Evolutionary conservation across 2,113 vertebrate species (phyloP).

Genomic region (Poeciliopsis prolifica): DNA sequence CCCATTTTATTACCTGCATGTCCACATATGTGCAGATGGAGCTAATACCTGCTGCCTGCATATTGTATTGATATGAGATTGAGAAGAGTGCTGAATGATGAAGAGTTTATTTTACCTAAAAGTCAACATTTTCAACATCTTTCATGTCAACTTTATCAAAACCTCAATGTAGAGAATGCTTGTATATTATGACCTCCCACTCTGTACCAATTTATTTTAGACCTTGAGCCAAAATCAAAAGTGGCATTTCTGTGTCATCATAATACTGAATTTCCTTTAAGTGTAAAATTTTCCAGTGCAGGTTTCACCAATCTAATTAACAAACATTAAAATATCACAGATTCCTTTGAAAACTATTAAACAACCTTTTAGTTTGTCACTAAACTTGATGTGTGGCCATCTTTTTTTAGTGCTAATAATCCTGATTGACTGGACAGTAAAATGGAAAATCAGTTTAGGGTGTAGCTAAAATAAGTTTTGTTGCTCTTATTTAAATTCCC

Average conservation of each 20-base stretch:
- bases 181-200: neutral
- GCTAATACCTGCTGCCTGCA: conserved; percentile 45
- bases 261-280: neutral
- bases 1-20: conserved; percentile 26
- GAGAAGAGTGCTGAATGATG: neutral
- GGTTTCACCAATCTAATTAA: too few relatives aligned
- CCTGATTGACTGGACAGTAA: too few relatives aligned
- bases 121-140: neutral
- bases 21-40: conserved; percentile 34
- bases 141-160: too few relatives aligned
- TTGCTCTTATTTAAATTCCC: too few relatives aligned
- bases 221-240: neutral
- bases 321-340: too few relatives aligned
- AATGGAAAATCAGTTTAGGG: too few relatives aligned
- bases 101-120: neutral
- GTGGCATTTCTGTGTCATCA: too few relatives aligned
- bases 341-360: too few relatives aligned
- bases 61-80: neutral
- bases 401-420: too few relatives aligned
- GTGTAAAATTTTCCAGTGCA: neutral
- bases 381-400: too few relatives aligned
- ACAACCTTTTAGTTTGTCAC: too few relatives aligned
- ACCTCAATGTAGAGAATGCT: neutral
- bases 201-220: neutral
- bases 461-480: too few relatives aligned